Evolutionary conservation across 1,140 invertebrate genomes (phyloP).

Genomic region (Archegozetes longisetosus): DNA sequence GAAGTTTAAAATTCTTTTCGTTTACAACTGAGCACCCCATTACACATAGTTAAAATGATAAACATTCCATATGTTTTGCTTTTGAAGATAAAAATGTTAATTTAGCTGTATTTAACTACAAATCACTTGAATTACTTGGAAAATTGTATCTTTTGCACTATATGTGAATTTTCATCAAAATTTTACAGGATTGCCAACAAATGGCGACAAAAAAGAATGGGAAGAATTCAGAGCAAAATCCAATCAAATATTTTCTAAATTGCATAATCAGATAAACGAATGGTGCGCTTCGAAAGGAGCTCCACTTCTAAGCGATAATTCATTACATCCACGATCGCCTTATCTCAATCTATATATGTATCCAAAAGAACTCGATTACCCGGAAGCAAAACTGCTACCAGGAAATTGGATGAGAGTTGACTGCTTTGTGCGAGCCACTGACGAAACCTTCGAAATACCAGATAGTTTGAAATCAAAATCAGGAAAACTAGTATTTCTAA

Average conservation of each 20-base stretch:
- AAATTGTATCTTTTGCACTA: no score
- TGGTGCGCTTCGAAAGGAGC: neutral
- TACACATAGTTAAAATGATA: no score
- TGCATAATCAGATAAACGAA: neutral
- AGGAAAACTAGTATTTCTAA: conserved; percentile 13
- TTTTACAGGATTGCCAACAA: neutral
- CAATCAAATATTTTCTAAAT: neutral
- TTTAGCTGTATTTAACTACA: no score
- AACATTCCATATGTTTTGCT: no score
- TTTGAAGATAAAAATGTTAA: no score
- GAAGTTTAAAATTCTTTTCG: no score
- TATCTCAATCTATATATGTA: conserved; percentile 14
- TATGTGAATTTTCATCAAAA: no score
- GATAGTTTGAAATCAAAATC: neutral
- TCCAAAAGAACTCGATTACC: conserved; percentile 14
- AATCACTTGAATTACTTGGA: no score
- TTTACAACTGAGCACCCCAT: no score
- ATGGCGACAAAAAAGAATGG: neutral
- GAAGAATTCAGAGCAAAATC: neutral
- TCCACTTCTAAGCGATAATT: neutral
- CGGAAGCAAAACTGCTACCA: neutral
- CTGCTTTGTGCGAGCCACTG: neutral
- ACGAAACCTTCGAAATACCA: neutral
- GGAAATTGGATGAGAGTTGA: neutral
- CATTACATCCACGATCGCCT: neutral